These are phyloP conservation scores for Indicator indicator DNA, from an alignment of 2,113 vertebrate genomes.

Conservation along the genomic window DNA sequence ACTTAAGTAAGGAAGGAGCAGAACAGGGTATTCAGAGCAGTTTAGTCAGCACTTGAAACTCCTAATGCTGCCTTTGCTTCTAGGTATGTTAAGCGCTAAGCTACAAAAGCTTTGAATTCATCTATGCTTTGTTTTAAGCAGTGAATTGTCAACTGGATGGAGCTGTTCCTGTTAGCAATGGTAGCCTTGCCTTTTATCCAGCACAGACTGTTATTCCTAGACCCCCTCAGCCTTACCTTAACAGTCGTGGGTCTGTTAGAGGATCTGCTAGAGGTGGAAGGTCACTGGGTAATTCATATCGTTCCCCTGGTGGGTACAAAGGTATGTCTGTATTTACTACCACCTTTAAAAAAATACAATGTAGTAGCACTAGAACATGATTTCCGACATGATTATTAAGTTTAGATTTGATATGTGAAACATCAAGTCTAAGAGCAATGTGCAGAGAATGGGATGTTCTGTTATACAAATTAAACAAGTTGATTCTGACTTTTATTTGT, in stretches of 20 bases:
- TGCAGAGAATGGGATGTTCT: neutral
- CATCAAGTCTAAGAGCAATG: neutral
- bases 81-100: neutral
- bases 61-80: neutral
- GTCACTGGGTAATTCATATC: slow-evolving; percentile 77
- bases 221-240: slow-evolving; percentile 80
- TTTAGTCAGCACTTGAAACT: neutral
- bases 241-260: slow-evolving; percentile 81
- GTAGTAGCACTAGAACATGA: neutral
- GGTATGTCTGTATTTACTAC: slow-evolving; percentile 69
- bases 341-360: neutral
- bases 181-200: slow-evolving; percentile 82
- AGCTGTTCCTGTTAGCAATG: slow-evolving; percentile 77
- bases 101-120: neutral
- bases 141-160: slow-evolving; percentile 81
- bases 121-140: slow-evolving; percentile 44
- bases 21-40: neutral
- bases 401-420: neutral
- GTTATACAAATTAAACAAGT: neutral
- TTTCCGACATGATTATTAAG: neutral
- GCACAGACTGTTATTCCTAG: slow-evolving; percentile 78
- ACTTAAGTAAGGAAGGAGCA: neutral
- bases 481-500: neutral
- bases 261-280: slow-evolving; percentile 85
- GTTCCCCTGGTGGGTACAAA: slow-evolving; percentile 84